phyloP scores from a whole-genome alignment of 2,888 invertebrate genomes.

The Platycheirus rosarum region DNA sequence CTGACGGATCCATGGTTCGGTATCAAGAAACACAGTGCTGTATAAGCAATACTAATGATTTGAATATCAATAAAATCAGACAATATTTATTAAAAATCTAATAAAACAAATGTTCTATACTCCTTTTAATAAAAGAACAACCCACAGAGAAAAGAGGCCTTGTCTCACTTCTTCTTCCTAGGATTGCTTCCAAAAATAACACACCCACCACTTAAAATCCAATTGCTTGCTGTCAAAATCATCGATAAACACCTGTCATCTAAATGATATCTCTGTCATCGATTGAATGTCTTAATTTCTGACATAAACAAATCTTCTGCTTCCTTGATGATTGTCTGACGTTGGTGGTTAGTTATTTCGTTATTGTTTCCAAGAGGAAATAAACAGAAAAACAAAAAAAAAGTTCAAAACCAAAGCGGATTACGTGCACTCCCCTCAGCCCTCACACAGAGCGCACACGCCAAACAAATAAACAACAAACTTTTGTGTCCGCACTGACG shows the following conservation, averaged over 20 bases:
- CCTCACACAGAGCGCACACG: slow-evolving; percentile 6
- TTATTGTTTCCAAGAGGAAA: background rate
- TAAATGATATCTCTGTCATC: slow-evolving; percentile 55
- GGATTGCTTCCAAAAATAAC: background rate
- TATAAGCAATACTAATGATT: no score
- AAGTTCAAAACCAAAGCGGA: slow-evolving; percentile 36
- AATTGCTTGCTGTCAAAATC: slow-evolving; percentile 56
- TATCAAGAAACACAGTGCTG: no score
- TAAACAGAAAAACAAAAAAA: background rate
- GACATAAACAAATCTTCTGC: slow-evolving; percentile 42
- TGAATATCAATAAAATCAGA: no score
- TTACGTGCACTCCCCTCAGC: slow-evolving; percentile 22
- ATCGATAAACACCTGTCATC: slow-evolving; percentile 66
- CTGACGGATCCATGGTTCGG: no score
- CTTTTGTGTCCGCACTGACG: slow-evolving; percentile 35
- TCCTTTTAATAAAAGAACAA: no score
- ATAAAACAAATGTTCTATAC: no score
- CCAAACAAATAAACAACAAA: slow-evolving; percentile 54
- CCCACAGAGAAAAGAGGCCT: no score
- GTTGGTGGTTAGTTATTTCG: background rate
- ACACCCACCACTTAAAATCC: slow-evolving; percentile 17
- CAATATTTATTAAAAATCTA: no score
- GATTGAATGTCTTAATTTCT: slow-evolving; percentile 56
- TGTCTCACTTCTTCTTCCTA: no score
- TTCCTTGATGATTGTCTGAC: background rate